Percentiles rank a stretch among this genome's conserved stretches.
phyloP scores from a whole-genome alignment of 2,888 invertebrate genomes.

The Ectobius pallidus region DNA sequence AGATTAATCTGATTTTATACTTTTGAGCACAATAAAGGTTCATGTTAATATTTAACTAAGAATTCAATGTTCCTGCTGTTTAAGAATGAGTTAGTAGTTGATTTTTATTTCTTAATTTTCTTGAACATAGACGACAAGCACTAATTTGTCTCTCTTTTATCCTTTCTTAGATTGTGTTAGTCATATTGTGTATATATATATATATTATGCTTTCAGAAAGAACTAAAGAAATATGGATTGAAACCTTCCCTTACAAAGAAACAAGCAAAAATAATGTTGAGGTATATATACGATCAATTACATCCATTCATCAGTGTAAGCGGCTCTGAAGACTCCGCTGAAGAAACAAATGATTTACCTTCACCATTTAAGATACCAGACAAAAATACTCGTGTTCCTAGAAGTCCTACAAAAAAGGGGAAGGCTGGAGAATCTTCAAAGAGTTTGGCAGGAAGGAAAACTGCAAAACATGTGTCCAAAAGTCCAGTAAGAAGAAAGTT shows the following conservation, averaged over 20 bases:
- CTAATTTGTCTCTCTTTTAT: no score
- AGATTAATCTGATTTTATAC: no score
- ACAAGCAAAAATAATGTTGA: constrained; percentile 59
- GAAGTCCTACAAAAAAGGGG: background rate
- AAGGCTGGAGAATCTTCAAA: background rate
- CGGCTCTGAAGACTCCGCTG: background rate
- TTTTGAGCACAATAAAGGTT: no score
- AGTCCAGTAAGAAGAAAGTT: background rate
- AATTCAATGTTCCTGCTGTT: no score
- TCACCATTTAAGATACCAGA: background rate
- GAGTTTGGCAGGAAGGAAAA: no score
- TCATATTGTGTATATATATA: no score
- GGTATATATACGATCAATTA: constrained; percentile 62
- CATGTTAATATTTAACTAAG: no score
- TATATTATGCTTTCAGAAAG: constrained; percentile 53
- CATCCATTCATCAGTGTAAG: constrained; percentile 53
- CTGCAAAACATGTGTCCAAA: no score
- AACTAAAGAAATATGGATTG: constrained; percentile 60
- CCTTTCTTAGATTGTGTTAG: no score
- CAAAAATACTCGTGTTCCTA: background rate
- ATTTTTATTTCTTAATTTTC: no score
- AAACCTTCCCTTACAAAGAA: constrained; percentile 57
- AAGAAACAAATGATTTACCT: background rate
- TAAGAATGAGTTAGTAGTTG: no score
- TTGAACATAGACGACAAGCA: no score